Evolutionary conservation across 2,113 vertebrate species (phyloP).

Genomic region (Daubentonia madagascariensis): DNA sequence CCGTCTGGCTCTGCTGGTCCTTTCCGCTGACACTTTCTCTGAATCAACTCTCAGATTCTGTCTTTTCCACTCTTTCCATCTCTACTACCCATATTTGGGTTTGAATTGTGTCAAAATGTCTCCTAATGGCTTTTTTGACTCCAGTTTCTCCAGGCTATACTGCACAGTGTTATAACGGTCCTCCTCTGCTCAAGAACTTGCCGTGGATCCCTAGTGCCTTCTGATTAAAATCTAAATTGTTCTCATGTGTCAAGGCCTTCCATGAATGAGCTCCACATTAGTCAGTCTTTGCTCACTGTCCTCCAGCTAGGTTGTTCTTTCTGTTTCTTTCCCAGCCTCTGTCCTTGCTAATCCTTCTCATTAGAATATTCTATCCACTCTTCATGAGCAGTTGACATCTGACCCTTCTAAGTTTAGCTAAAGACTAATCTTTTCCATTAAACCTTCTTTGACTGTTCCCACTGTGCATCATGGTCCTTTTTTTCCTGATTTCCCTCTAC

Average conservation of each 20-base stretch:
- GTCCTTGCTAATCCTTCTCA: background rate
- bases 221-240: background rate
- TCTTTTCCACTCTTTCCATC: background rate
- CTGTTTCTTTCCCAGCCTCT: background rate
- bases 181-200: background rate
- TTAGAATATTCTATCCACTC: background rate
- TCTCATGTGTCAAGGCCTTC: background rate
- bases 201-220: background rate
- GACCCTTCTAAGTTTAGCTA: background rate
- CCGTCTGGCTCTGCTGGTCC: background rate
- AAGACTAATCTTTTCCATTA: background rate
- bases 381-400: background rate
- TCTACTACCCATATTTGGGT: background rate
- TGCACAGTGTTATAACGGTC: background rate
- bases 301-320: background rate
- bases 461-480: background rate
- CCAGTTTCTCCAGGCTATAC: background rate
- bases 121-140: background rate
- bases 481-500: background rate
- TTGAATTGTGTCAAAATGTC: background rate
- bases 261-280: background rate
- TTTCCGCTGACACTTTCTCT: background rate
- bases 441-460: background rate
- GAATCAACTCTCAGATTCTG: background rate
- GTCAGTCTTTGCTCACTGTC: background rate